Base-by-base conservation (phyloP, 2,113 vertebrate genomes). In the Pelmatolapia mariae region DNA sequence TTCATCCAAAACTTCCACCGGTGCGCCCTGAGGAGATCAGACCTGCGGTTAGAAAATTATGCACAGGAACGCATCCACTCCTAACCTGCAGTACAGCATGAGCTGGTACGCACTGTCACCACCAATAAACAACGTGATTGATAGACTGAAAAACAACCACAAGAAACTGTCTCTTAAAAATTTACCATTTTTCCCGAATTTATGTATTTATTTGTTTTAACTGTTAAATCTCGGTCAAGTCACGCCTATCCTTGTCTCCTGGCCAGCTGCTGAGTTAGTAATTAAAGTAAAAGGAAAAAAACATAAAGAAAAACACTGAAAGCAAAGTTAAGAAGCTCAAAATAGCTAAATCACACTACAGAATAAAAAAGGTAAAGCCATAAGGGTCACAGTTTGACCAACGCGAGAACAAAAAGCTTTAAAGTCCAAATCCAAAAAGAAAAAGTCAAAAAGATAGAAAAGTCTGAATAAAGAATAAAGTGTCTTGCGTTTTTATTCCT, bases 1-100 rank as follows among this genome's bases (percentile, higher is more conserved):
- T 84, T 98, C 97, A 95, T 97, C 97, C 90, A 96, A 92, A 3
- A 96, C 96, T 11, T 96, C 97, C 88, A 96, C 96, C 16, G 97
- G 95, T 93, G 96, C 97, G 83, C 96, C 97, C 97, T 98, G 96
- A 10, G 22, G 81, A 82, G 52, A 73, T 6, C 81, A 90, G 33
- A 85, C 33, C 78, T 18, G 85, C 82, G 63, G 87, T 90, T 86
- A 92, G 68, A 38, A 13, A 43, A n/a, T n/a, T 40, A 76, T 86
- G 26, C 90, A 19, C 71, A 66, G 40, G 50, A 40, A 45, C 84
- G 54, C 57, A 4, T 10, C 11, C 38, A 26, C 8, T 18, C 4
- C 16, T 1, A 5, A 79, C 5, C 31, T 50, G 3, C 26, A 31
- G 47, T 6, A 7, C 83, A 52, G 24, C 38, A 1, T 2, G 43